phyloP scores from a whole-genome alignment of 1,140 invertebrate genomes.

The Sipha flava region DNA sequence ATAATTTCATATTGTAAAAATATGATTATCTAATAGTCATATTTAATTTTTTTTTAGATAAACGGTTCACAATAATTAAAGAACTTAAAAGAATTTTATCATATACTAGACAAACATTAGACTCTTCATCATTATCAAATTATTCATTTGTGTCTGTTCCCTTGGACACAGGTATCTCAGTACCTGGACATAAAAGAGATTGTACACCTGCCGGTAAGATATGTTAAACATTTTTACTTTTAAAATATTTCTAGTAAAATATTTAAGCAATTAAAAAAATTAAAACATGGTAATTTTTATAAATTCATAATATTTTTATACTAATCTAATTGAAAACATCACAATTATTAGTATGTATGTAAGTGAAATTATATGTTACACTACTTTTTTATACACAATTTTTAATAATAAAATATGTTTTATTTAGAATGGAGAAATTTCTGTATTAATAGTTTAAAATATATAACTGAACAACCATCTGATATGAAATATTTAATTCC shows the following conservation, averaged over 20 bases:
- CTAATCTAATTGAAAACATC: too few relatives aligned
- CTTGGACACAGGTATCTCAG: constrained; percentile 36
- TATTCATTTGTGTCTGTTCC: constrained; percentile 34
- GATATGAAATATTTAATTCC: constrained; percentile 45
- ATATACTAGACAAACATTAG: neutral
- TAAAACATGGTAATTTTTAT: too few relatives aligned
- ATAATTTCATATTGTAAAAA: too few relatives aligned
- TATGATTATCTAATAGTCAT: too few relatives aligned
- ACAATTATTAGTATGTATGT: too few relatives aligned
- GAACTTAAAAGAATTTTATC: constrained; percentile 24
- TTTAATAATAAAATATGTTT: neutral
- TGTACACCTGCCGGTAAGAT: constrained; percentile 36
- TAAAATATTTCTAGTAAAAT: too few relatives aligned
- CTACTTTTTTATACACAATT: too few relatives aligned
- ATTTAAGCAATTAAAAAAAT: too few relatives aligned
- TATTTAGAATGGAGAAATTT: constrained; percentile 48
- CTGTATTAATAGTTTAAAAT: constrained; percentile 45
- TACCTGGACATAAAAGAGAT: constrained; percentile 33
- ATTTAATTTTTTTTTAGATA: constrained; percentile 34
- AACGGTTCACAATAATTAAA: constrained; percentile 20
- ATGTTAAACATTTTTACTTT: neutral
- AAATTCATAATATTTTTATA: too few relatives aligned
- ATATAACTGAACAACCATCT: constrained; percentile 48
- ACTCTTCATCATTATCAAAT: neutral
- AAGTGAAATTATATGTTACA: too few relatives aligned